Base-by-base conservation (phyloP, 1,140 invertebrate species). In the Stratiolaelaps scimitus region DNA sequence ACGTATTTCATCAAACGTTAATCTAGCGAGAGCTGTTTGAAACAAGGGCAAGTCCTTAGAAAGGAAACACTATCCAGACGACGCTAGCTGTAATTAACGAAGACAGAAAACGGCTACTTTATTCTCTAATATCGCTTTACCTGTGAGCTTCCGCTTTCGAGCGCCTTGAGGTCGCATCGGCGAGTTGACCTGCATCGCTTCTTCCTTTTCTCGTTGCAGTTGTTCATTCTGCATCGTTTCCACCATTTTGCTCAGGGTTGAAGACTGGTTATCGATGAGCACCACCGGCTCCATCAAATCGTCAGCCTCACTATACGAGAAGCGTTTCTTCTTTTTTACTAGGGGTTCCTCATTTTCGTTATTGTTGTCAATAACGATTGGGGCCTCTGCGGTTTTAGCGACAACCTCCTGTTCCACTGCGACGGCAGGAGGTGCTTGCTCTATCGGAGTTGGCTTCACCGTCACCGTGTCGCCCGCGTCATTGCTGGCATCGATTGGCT, bases 341-440 rank as follows among this genome's bases (percentile, higher is more conserved):
- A 60, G 26, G 2, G 53, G 53, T 23, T 60, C 53, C 26, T 60
- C 53, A 34, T 60, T 60, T 26, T 60, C 53, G 20, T 60, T 60
- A 10, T 60, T 60, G 13, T 29, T 34, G 23, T 26, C 20, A 40
- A 10, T 40, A 40, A 40, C 34, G 34, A 40, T 40, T 40, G 34
- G 34, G 34, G 34, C 10, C 10, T 40, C 34, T 40, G 34, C 5
- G 5, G 34, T 6, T 40, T 4, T 40, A 40, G 34, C 34, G 0
- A 10, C 5, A 4, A 40, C 34, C 34, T 40, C 34, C 10, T 40
- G 34, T 10, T 4, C 5, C 10, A 40, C 34, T n/a, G n/a, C n/a
- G 34, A 40, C 10, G 10, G 34, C 34, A 4, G 34, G 34, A 40
- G 10, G 34, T 6, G 34, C 34, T 10, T 40, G 34, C 26, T 60